These are phyloP conservation scores for Pangasius sanitwongsei DNA, from an alignment of 2,797 vertebrate species.

Conservation along the genomic window DNA sequence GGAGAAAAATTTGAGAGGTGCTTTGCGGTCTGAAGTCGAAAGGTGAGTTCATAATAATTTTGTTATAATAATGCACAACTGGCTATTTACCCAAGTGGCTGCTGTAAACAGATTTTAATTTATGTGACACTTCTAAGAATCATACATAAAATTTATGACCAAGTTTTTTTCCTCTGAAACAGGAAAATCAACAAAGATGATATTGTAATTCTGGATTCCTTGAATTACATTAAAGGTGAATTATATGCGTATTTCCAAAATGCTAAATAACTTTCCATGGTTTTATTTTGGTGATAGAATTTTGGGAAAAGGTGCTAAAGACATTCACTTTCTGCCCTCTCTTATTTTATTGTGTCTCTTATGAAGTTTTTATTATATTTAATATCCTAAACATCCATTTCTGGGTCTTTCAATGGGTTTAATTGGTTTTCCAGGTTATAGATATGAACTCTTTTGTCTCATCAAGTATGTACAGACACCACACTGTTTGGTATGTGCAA, in stretches of 20 bases:
- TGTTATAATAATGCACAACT: neutral
- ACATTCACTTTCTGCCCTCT: neutral
- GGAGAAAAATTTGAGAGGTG: constrained; percentile 78
- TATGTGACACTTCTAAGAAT: neutral
- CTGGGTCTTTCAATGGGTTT: neutral
- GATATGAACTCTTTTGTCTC: constrained; percentile 85
- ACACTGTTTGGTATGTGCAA: constrained; percentile 79
- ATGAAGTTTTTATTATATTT: neutral
- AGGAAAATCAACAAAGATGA: constrained; percentile 83
- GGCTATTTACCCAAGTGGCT: neutral
- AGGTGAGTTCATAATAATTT: constrained; percentile 67
- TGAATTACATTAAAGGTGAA: constrained; percentile 87
- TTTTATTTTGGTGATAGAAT: neutral
- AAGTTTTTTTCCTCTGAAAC: constrained; percentile 26
- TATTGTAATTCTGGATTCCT: constrained; percentile 82
- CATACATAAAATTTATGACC: neutral
- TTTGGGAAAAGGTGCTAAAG: neutral
- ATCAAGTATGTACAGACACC: constrained; percentile 83
- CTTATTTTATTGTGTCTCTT: neutral
- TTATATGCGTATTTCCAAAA: neutral
- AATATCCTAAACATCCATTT: neutral
- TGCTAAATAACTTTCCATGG: neutral
- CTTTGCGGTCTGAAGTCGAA: constrained; percentile 81
- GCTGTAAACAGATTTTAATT: neutral
- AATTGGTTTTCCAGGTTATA: constrained; percentile 72